Base-by-base conservation (phyloP, 2,113 vertebrate genomes). In the Dolichotis patagonum region DNA sequence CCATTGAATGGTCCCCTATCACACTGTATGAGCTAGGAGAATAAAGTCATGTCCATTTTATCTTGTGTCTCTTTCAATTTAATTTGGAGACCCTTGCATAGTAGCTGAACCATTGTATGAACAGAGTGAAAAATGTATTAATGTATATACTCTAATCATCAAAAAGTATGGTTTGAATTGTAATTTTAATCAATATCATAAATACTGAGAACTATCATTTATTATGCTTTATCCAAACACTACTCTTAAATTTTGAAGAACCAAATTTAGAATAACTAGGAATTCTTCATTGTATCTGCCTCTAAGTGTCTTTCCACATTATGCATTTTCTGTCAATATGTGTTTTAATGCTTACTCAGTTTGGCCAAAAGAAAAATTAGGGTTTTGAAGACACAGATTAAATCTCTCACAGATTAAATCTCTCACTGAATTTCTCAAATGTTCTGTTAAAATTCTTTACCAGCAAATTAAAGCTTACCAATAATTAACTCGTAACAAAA, bases 141-240 rank as follows among this genome's bases (percentile, higher is more conserved):
- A 56, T 80, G 10, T 3, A 30, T 30, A 24, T 32, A 38, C 14
- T 87, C 62, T 83, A 93, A 58, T 49, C 17, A 71, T 41, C 43
- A 89, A 20, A 16, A 88, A 69, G 17, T 52, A 49, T 17, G 5
- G 6, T 4, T 63, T 69, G 80, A 30, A 54, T 16, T 92, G 1
- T 41, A 43, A 85, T 90, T 88, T 62, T 71, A 71, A 82, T 83
- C 73, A 91, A 71, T 69, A 35, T 28, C 67, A 38, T 65, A 85
- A 88, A 65, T 54, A 85, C 63, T n/a, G 82, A 85, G 35, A 88
- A 69, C 30, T 54, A 69, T 6, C 41, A 92, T 77, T 94, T 94
- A 87, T 90, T 67, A n/a, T 88, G 17, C 71, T 92, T 38, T 94
- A 19, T 32, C 38, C 3, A 91, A 81, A 41, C 38, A 85, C 4